A percentile compares a stretch with the other conserved stretches of the same genome.
phyloP scores from a whole-genome alignment of 2,113 vertebrate species.

The Bostrychus sinensis region DNA sequence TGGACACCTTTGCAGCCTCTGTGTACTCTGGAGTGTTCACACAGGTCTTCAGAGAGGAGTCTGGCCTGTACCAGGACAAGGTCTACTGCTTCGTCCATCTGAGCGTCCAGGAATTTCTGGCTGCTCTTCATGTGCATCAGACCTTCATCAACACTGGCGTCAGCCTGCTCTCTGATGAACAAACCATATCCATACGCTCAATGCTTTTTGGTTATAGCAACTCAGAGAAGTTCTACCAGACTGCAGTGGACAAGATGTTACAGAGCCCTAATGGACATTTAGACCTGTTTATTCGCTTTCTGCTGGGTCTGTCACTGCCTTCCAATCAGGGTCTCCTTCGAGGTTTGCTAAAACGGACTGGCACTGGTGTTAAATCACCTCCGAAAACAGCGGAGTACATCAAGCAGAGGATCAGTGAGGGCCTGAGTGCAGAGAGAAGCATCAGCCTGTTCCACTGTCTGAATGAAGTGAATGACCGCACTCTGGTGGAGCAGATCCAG shows the following conservation, averaged over 20 bases:
- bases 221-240: conserved; percentile 15
- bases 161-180: conserved; percentile 21
- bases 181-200: background rate
- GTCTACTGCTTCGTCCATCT: conserved; percentile 44
- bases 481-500: conserved; percentile 24
- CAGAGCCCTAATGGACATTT: conserved; percentile 44
- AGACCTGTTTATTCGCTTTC: conserved; percentile 48
- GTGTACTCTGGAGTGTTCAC: conserved; percentile 35
- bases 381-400: conserved; percentile 14
- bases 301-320: conserved; percentile 38
- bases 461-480: conserved; percentile 17
- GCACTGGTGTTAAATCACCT: background rate
- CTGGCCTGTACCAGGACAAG: conserved; percentile 24
- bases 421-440: conserved; percentile 8
- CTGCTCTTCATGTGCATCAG: conserved; percentile 53
- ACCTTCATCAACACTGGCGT: conserved; percentile 36
- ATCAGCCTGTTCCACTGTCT: conserved; percentile 31
- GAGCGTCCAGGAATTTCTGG: conserved; percentile 57
- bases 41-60: conserved; percentile 31
- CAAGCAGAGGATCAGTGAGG: conserved; percentile 19
- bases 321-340: conserved; percentile 24
- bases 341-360: conserved; percentile 8
- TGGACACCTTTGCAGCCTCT: conserved; percentile 14
- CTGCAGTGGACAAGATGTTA: conserved; percentile 37
- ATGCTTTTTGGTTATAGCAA: background rate